phyloP scores from a whole-genome alignment of 2,797 vertebrate species.

The Manis crassicaudata region DNA sequence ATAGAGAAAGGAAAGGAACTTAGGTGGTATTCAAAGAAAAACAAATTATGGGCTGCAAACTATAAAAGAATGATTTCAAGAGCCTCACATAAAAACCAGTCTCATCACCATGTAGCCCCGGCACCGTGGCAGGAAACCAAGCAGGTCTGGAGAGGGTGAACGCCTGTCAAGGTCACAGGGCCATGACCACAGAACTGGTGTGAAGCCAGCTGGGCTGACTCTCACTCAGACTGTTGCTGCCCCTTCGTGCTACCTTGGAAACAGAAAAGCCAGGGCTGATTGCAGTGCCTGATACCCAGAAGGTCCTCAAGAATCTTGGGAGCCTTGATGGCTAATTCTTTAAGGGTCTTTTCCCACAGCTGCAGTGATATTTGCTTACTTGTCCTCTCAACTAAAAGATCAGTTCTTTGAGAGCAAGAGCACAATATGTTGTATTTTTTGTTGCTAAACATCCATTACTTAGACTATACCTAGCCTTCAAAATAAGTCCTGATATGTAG shows the following conservation, averaged over 20 bases:
- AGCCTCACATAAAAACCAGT: not conserved
- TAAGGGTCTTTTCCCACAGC: not conserved
- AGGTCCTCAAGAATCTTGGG: not conserved
- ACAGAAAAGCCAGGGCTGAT: not conserved
- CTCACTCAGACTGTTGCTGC: fast-evolving
- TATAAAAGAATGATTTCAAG: not conserved
- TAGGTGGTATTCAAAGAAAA: not conserved
- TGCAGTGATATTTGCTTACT: not conserved
- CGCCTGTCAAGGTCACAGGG: not conserved
- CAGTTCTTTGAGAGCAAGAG: not conserved
- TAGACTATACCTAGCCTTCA: not conserved
- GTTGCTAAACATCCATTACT: not conserved
- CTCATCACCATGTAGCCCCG: not conserved
- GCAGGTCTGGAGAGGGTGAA: not conserved
- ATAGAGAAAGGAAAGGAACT: not conserved
- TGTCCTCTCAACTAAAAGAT: not conserved
- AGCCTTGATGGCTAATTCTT: not conserved
- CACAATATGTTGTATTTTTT: too few species aligned
- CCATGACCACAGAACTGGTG: not conserved
- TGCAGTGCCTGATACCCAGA: not conserved
- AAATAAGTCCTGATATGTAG: not conserved
- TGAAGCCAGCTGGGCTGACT: not conserved
- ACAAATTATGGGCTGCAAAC: not conserved
- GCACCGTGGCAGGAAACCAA: not conserved
- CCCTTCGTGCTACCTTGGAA: not conserved